Evolutionary conservation across 2,888 invertebrate genomes (phyloP).

Genomic region (Aleiodes alternator): DNA sequence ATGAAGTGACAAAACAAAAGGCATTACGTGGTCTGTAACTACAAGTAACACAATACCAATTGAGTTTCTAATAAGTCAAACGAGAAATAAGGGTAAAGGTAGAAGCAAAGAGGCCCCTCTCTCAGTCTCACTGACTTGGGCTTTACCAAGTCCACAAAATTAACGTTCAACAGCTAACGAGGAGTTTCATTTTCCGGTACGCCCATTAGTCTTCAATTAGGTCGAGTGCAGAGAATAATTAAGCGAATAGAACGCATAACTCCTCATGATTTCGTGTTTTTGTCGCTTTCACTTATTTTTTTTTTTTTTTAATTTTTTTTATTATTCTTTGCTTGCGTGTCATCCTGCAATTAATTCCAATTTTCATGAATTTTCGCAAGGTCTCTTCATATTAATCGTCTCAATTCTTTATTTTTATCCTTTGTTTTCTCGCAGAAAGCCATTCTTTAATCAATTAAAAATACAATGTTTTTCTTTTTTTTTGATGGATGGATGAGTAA

Average conservation of each 20-base stretch:
- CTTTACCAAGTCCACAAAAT: constrained; percentile 49
- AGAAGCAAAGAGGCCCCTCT: not conserved
- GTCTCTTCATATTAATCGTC: not conserved
- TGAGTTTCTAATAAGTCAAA: constrained; percentile 47
- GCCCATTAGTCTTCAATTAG: constrained; percentile 52
- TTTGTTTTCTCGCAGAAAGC: not conserved
- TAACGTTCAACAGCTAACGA: constrained; percentile 50
- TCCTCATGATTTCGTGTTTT: constrained; percentile 60
- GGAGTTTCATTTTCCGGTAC: constrained; percentile 56
- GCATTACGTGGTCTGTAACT: not conserved
- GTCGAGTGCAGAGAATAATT: constrained; percentile 52
- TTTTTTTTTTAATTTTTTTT: no score
- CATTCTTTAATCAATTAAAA: not conserved
- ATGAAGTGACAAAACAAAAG: no score
- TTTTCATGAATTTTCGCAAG: constrained; percentile 41
- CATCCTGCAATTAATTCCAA: constrained; percentile 59
- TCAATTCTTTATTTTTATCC: constrained; percentile 34
- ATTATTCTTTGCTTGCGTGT: constrained; percentile 59
- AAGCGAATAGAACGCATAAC: constrained; percentile 46
- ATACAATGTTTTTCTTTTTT: not conserved
- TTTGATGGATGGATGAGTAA: no score
- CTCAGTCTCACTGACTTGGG: constrained; percentile 20
- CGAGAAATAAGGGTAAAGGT: constrained; percentile 10
- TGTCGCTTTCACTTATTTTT: constrained; percentile 8
- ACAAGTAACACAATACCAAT: constrained; percentile 50